These are phyloP conservation scores for Atta texana DNA, from an alignment of 1,140 invertebrate species.

Conservation along the genomic window DNA sequence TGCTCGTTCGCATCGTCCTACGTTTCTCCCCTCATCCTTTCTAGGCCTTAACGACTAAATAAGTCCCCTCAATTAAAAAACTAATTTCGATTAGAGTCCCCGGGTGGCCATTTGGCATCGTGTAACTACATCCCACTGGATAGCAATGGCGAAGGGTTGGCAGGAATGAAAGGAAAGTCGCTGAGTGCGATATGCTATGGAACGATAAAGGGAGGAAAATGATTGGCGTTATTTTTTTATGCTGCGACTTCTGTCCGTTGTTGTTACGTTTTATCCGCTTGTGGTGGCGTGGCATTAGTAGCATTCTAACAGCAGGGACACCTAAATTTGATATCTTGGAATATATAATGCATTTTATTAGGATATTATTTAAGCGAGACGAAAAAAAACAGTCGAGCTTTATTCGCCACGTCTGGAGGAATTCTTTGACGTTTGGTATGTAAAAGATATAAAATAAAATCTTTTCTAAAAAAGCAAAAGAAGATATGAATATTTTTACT, in stretches of 20 bases:
- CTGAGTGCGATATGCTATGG: constrained; percentile 47
- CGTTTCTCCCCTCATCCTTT: constrained; percentile 17
- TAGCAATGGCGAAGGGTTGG: constrained; percentile 47
- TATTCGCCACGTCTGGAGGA: neutral
- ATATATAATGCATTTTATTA: constrained; percentile 26
- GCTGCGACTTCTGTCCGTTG: constrained; percentile 37
- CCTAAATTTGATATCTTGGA: constrained; percentile 35
- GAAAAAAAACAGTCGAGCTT: constrained; percentile 3
- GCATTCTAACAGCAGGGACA: neutral
- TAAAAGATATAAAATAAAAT: constrained; percentile 7
- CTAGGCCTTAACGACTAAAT: constrained; percentile 80
- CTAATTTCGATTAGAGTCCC: constrained; percentile 85
- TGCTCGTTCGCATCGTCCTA: constrained; percentile 27
- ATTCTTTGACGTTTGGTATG: neutral
- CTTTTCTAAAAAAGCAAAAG: neutral
- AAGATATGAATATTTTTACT: neutral
- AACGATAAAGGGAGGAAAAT: constrained; percentile 52
- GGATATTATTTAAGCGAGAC: constrained; percentile 15
- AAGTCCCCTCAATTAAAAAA: constrained; percentile 85
- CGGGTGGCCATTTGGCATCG: constrained; percentile 79
- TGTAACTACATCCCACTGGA: constrained; percentile 74
- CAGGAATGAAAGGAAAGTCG: constrained; percentile 40
- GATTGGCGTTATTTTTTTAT: constrained; percentile 49
- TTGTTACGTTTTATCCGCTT: constrained; percentile 45
- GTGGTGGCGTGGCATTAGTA: constrained; percentile 2